These are phyloP conservation scores for Bombus soroeensis DNA, from an alignment of 1,140 invertebrate genomes.

Conservation along the genomic window DNA sequence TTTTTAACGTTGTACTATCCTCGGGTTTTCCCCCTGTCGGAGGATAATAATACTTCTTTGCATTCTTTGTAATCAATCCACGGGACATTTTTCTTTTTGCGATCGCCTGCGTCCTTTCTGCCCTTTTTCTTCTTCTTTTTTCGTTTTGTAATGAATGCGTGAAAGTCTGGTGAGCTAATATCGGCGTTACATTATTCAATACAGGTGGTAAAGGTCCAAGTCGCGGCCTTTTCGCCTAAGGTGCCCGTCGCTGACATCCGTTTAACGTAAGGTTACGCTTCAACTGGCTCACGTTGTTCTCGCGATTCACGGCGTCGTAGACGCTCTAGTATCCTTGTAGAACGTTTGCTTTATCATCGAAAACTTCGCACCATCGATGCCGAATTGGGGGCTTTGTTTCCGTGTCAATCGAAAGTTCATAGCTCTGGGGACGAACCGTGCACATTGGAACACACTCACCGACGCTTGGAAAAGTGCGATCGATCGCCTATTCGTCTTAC, in stretches of 20 bases:
- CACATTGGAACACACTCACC: not conserved
- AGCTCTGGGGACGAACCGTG: not conserved
- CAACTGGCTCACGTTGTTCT: constrained; percentile 58
- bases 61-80: constrained; percentile 18
- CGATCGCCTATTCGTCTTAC: not conserved
- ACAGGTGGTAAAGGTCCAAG: constrained; percentile 52
- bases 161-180: constrained; percentile 57
- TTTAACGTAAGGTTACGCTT: constrained; percentile 66
- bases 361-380: constrained; percentile 63
- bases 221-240: constrained; percentile 55
- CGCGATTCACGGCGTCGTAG: constrained; percentile 56
- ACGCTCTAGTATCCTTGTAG: constrained; percentile 60
- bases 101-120: not conserved
- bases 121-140: not conserved
- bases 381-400: constrained; percentile 12
- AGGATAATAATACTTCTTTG: constrained; percentile 19
- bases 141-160: not conserved
- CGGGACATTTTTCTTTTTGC: not conserved
- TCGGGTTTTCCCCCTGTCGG: not conserved
- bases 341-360: constrained; percentile 66
- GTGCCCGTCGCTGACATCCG: constrained; percentile 52
- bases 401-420: constrained; percentile 33
- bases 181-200: constrained; percentile 57
- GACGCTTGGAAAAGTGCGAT: not conserved
- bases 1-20: too few species aligned